A percentile compares a stretch with the other conserved stretches of the same genome.
These are phyloP conservation scores for Hemicrepidius hirtus DNA, from an alignment of 2,888 invertebrate species.

Conservation along the genomic window DNA sequence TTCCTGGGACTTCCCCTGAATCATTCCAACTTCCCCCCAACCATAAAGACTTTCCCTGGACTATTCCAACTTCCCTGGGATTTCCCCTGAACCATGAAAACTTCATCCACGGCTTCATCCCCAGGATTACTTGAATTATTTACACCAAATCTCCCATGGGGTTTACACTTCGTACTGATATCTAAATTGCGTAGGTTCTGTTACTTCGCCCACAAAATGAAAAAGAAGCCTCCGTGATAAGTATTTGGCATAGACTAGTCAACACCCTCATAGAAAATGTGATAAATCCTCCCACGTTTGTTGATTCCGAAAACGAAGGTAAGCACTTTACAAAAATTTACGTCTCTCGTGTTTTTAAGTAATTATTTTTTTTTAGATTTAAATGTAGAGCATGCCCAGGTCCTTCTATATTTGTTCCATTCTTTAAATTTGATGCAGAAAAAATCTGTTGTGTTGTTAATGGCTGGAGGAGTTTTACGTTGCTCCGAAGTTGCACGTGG, in stretches of 20 bases:
- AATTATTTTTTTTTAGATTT: constrained; percentile 78
- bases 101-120: too few relatives aligned
- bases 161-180: too few relatives aligned
- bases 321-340: constrained; percentile 37
- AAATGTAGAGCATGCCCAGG: constrained; percentile 96
- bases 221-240: constrained; percentile 91
- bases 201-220: constrained; percentile 87
- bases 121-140: too few relatives aligned
- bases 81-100: too few relatives aligned
- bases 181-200: constrained; percentile 75
- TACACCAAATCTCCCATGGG: too few relatives aligned
- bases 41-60: too few relatives aligned
- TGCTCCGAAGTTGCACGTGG: constrained; percentile 79
- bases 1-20: too few relatives aligned
- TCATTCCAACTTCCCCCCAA: too few relatives aligned
- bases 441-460: constrained; percentile 91
- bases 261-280: constrained; percentile 93
- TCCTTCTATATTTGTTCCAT: constrained; percentile 94
- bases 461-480: constrained; percentile 83
- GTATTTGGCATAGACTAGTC: constrained; percentile 93
- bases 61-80: too few relatives aligned
- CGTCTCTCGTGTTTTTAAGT: too few relatives aligned
- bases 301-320: constrained; percentile 86
- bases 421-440: constrained; percentile 97
- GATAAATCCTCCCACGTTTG: constrained; percentile 77